phyloP scores from a whole-genome alignment of 2,888 invertebrate genomes.

The Drosophila recens region DNA sequence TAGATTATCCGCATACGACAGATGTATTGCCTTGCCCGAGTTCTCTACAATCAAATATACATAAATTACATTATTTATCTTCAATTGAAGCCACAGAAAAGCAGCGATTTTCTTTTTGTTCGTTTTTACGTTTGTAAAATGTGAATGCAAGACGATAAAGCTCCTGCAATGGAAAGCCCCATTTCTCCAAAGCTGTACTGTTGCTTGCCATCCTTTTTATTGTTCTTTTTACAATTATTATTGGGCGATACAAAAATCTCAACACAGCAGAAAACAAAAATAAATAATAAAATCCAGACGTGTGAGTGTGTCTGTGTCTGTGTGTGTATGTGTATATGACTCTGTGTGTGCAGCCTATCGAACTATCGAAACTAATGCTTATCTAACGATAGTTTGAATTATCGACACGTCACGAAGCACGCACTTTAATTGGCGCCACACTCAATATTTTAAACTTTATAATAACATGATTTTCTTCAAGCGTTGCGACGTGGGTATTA shows the following conservation, averaged over 20 bases:
- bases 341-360: constrained; percentile 19
- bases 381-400: constrained; percentile 21
- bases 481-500: neutral
- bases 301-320: constrained; percentile 29
- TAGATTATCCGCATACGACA: constrained; percentile 96
- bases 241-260: constrained; percentile 40
- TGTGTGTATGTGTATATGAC: constrained; percentile 27
- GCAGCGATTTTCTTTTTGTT: constrained; percentile 83
- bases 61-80: neutral
- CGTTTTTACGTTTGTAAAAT: constrained; percentile 98
- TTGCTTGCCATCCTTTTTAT: constrained; percentile 24
- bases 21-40: constrained; percentile 97
- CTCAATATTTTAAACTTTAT: neutral
- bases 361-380: constrained; percentile 15
- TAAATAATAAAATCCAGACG: constrained; percentile 61
- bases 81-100: constrained; percentile 43
- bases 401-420: constrained; percentile 9
- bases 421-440: neutral
- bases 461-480: neutral
- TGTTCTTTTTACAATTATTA: constrained; percentile 17
- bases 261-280: constrained; percentile 69
- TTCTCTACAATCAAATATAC: constrained; percentile 89
- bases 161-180: constrained; percentile 90
- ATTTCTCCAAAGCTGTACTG: constrained; percentile 85
- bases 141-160: constrained; percentile 95